Evolutionary conservation across 1,140 invertebrate genomes (phyloP).

Genomic region (Gryllus bimaculatus): DNA sequence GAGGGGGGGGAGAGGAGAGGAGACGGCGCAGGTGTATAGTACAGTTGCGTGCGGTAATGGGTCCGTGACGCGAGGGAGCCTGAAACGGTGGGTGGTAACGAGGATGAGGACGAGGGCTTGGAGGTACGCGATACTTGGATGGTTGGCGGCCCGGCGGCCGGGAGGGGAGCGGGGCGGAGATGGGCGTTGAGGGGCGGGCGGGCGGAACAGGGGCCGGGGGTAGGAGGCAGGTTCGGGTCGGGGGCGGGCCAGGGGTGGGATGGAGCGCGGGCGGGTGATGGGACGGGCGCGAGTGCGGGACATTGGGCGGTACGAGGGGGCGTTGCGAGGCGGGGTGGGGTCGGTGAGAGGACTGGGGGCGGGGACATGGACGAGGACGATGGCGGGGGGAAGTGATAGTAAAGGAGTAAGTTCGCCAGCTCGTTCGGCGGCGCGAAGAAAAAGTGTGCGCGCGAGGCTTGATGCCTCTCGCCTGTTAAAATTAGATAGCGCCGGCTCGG

Average conservation of each 20-base stretch:
- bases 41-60: neutral
- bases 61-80: neutral
- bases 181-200: too few species aligned
- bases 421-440: neutral
- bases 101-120: neutral
- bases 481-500: too few species aligned
- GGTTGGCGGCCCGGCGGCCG: neutral
- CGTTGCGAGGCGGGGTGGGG: too few species aligned
- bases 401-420: neutral
- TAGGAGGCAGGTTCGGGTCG: too few species aligned
- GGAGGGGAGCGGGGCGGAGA: neutral
- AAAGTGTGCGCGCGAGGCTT: too few species aligned
- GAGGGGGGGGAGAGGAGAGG: neutral
- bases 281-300: too few species aligned
- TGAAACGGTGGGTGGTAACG: neutral
- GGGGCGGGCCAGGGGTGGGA: too few species aligned
- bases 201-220: too few species aligned
- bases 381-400: neutral
- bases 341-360: too few species aligned
- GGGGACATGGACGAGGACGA: neutral
- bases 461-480: too few species aligned
- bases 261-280: too few species aligned
- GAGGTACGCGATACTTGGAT: neutral
- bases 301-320: too few species aligned
- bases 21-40: neutral